Evolutionary conservation across 2,797 vertebrate species (phyloP), one percentile per base, ranked within the genome.

Genomic region (Enteromius mattozi): DNA sequence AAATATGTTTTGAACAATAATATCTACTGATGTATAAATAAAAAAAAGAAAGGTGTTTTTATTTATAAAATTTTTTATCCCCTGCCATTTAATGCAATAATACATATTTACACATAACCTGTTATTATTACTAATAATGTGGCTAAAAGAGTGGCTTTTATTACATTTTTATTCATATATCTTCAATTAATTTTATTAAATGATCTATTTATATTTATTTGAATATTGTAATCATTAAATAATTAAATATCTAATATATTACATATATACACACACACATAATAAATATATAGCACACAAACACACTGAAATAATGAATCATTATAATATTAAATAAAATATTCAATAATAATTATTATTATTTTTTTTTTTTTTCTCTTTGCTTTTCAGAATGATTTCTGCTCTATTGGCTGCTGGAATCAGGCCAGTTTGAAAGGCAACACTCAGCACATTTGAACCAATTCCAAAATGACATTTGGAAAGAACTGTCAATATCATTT

Each of bases 401-500:
- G 88, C 89, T 70, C 86, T 89, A 89, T 90, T 90, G 78, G 88
- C 87, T 63, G 75, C 63, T 88, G 89, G 86, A 91, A 87, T 88
- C 85, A 90, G 88, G 85, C 87, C 87, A 77, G 75, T 76, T 75
- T 88, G 68, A 86, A 80, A 88, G 84, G 88, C 81, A 88, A 88
- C 83, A 90, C 24, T 88, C 72, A 81, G 78, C 51, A 27, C 61
- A 12, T 19, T 81, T 92, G 91, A 92, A 91, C 83, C 77, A 10
- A 0, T 76, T 88, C 90, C 91, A 92, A 90, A 92, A 75, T 89
- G 78, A 91, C 87, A 89, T 92, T 90, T 88, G 86, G 86, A 85
- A 90, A 86, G 77, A 85, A 86, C 87, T 87, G 90, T 92, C 90
- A 86, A 92, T 92, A 90, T 86, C 91, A 90, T 90, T 82, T 91